Conservation (phyloP, 2,113 vertebrate genomes). For the Oenanthe oenanthe region DNA sequence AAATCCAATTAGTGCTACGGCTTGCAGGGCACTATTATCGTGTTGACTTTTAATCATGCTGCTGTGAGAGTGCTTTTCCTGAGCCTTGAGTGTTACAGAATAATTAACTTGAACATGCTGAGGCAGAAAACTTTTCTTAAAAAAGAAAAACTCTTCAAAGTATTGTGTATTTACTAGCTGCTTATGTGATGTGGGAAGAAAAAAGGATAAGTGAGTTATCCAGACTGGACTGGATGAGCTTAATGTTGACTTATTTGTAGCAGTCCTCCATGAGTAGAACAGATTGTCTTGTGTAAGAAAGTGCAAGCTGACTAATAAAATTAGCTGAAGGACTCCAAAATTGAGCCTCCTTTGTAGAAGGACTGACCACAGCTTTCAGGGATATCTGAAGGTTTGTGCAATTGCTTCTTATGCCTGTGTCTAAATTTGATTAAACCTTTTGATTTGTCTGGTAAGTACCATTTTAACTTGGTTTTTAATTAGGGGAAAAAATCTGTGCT, state of each 20-base stretch:
- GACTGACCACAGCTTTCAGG: not conserved
- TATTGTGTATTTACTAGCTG: not conserved
- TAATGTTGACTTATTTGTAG: not conserved
- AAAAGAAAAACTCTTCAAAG: not conserved
- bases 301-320: not conserved
- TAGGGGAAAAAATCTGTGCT: not conserved
- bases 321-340: not conserved
- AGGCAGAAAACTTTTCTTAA: not conserved
- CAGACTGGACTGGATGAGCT: not conserved
- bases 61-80: not conserved
- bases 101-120: not conserved
- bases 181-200: not conserved
- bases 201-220: not conserved
- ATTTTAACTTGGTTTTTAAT: conserved; percentile 60
- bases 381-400: not conserved
- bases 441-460: conserved; percentile 38
- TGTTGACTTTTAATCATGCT: conserved; percentile 5
- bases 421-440: conserved; percentile 64
- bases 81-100: not conserved
- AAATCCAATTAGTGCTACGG: conserved; percentile 6
- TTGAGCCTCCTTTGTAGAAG: not conserved
- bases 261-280: not conserved
- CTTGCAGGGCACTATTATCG: not conserved
- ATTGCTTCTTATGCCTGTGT: not conserved
- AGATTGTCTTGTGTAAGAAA: not conserved